A percentile compares a stretch with the other conserved stretches of the same genome.
Conservation (phyloP, 2,888 invertebrate species). For the Diloba caeruleocephala region DNA sequence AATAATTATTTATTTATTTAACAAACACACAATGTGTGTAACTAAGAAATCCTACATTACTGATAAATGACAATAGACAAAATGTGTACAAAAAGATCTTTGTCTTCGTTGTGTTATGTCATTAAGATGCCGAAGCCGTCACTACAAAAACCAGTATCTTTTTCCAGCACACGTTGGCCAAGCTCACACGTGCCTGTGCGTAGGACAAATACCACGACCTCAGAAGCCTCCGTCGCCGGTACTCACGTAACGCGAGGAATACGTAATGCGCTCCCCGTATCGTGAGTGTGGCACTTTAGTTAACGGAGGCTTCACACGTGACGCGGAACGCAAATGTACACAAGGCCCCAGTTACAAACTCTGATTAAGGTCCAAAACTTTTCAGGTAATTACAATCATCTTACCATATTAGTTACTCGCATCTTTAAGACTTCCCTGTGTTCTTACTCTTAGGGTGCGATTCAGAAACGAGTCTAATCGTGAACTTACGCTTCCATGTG, state of each 20-base stretch:
- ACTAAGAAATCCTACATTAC: neutral
- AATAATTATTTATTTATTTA: too few species aligned
- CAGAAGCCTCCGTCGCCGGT: constrained; percentile 42
- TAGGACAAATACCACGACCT: constrained; percentile 51
- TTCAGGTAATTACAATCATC: constrained; percentile 41
- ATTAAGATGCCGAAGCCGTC: constrained; percentile 19
- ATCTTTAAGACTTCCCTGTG: constrained; percentile 12
- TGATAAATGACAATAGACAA: constrained; percentile 27
- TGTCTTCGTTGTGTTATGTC: constrained; percentile 34
- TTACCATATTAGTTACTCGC: constrained; percentile 26
- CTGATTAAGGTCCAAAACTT: constrained; percentile 37
- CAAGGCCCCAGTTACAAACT: constrained; percentile 28
- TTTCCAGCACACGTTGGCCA: constrained; percentile 26
- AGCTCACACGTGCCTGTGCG: constrained; percentile 46
- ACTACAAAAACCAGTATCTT: constrained; percentile 36
- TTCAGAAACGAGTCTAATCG: too few species aligned
- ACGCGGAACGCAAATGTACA: constrained; percentile 48
- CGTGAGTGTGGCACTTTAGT: constrained; percentile 47
- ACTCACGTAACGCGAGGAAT: constrained; percentile 44
- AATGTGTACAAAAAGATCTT: too few species aligned
- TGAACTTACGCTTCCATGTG: too few species aligned
- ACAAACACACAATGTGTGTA: neutral
- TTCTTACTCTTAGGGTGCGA: too few species aligned
- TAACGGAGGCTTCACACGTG: constrained; percentile 58
- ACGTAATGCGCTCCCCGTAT: constrained; percentile 50